phyloP scores from a whole-genome alignment of 2,113 vertebrate genomes.

The Choloepus hoffmanni region DNA sequence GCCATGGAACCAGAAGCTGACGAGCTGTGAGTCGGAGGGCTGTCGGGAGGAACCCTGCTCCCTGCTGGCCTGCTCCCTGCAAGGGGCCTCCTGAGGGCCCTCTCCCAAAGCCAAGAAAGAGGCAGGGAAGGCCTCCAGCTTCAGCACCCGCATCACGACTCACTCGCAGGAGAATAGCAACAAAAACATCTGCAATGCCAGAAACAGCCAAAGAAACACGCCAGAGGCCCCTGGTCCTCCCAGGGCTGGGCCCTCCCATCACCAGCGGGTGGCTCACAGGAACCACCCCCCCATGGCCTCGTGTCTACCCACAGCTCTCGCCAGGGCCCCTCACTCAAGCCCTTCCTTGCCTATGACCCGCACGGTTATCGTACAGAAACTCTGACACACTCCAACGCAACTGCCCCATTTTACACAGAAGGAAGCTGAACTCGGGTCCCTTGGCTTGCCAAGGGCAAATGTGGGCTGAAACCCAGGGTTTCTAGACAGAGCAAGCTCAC shows the following conservation, averaged over 20 bases:
- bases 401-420: neutral
- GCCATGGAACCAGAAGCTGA: neutral
- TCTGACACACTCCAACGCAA: rapidly evolving
- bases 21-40: neutral
- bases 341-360: neutral
- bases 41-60: neutral
- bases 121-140: neutral
- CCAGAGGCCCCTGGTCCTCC: neutral
- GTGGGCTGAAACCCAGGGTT: neutral
- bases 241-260: no score
- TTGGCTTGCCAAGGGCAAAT: neutral
- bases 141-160: neutral
- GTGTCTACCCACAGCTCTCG: rapidly evolving
- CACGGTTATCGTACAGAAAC: neutral
- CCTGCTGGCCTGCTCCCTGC: neutral
- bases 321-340: rapidly evolving
- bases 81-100: neutral
- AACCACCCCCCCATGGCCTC: no score
- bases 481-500: rapidly evolving
- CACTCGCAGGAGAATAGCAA: neutral
- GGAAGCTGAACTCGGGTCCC: neutral
- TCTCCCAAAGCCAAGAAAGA: neutral
- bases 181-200: neutral
- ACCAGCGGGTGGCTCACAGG: no score
- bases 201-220: neutral